These are phyloP conservation scores for Eupithecia tripunctaria DNA, from an alignment of 2,888 invertebrate genomes.

Conservation along the genomic window DNA sequence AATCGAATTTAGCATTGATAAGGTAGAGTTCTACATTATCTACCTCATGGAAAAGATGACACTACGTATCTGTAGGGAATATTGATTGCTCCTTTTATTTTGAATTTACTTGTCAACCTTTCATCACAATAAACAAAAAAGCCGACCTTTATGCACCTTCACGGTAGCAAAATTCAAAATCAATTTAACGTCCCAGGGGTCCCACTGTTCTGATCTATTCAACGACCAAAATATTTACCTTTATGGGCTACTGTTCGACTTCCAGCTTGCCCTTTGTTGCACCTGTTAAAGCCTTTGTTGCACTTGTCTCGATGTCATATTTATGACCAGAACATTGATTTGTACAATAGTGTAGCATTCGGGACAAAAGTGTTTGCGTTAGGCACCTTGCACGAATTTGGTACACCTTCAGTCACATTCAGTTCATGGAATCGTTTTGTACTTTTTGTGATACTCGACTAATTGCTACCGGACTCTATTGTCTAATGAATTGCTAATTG, in stretches of 20 bases:
- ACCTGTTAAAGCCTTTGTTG: conserved; percentile 31
- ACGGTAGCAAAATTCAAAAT: conserved; percentile 38
- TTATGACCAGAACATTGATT: conserved; percentile 43
- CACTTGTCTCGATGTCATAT: conserved; percentile 52
- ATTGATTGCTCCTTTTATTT: not conserved
- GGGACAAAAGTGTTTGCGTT: conserved; percentile 34
- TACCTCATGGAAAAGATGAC: too few species aligned
- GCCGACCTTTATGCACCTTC: conserved; percentile 8
- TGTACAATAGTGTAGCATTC: conserved; percentile 42
- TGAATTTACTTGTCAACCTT: not conserved
- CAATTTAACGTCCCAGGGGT: conserved; percentile 44
- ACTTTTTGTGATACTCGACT: conserved; percentile 10
- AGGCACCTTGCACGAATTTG: conserved; percentile 23
- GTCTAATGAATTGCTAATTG: conserved; percentile 4
- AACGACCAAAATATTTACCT: conserved; percentile 75
- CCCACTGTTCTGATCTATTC: conserved; percentile 51
- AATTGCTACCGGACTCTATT: conserved; percentile 33
- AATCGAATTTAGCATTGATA: not conserved
- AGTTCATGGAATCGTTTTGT: conserved; percentile 35
- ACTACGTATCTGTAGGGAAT: too few species aligned
- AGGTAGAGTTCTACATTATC: not conserved
- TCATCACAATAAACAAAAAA: not conserved
- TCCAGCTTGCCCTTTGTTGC: conserved; percentile 13
- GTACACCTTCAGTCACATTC: conserved; percentile 36
- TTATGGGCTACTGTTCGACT: conserved; percentile 49